Evolutionary conservation across 2,888 invertebrate genomes (phyloP).

Genomic region (Hirtodrosophila confusa): DNA sequence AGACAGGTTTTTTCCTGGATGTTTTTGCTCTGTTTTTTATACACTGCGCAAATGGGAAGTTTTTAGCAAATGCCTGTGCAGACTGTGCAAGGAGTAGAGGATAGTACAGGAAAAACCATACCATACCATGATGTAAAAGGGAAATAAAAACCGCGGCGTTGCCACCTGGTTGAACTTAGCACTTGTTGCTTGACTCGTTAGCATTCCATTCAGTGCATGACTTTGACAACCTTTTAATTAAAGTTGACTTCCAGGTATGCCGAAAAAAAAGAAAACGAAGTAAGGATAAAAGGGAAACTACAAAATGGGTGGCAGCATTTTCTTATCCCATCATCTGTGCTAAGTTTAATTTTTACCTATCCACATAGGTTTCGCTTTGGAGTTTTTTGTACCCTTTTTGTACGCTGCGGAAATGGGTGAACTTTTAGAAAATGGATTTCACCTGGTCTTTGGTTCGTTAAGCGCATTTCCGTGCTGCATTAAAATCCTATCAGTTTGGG

Average conservation of each 20-base stretch:
- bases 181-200: constrained; percentile 6
- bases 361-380: not conserved
- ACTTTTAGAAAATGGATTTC: constrained; percentile 50
- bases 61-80: too few species aligned
- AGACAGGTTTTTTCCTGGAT: too few species aligned
- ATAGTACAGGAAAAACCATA: too few species aligned
- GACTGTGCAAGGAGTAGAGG: too few species aligned
- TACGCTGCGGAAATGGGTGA: constrained; percentile 51
- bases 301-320: constrained; percentile 1
- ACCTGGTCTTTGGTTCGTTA: constrained; percentile 37
- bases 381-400: constrained; percentile 16
- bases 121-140: too few species aligned
- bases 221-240: not conserved
- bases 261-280: not conserved
- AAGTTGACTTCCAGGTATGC: not conserved
- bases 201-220: too few species aligned
- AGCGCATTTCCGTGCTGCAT: constrained; percentile 72
- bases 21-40: too few species aligned
- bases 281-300: not conserved
- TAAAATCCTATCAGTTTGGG: constrained; percentile 56
- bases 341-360: not conserved
- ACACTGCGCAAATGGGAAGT: too few species aligned
- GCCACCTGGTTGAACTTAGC: not conserved
- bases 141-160: too few species aligned
- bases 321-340: not conserved